Evolutionary conservation across 2,888 invertebrate species (phyloP).

Genomic region (Meliscaeva auricollis): DNA sequence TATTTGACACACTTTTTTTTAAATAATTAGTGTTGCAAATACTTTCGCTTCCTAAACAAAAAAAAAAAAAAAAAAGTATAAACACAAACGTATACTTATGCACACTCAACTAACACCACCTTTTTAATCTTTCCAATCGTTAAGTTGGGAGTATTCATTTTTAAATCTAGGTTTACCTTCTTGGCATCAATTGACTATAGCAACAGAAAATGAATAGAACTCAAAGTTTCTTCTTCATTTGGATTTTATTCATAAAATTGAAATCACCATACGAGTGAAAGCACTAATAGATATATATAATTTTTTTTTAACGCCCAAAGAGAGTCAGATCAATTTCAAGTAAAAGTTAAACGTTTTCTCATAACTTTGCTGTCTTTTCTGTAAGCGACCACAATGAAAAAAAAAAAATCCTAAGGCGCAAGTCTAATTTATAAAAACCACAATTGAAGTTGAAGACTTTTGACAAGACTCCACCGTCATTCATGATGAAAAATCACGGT

Average conservation of each 20-base stretch:
- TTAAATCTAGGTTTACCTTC: not conserved
- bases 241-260: not conserved
- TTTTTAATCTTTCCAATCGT: not conserved
- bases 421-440: slow-evolving; percentile 28
- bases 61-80: not conserved
- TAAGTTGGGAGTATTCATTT: not conserved
- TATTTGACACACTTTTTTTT: slow-evolving; percentile 7
- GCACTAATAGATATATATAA: not conserved
- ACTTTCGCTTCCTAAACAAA: slow-evolving; percentile 12
- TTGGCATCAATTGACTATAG: not conserved
- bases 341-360: slow-evolving; percentile 31
- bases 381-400: not conserved
- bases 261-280: slow-evolving; percentile 35
- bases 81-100: not conserved
- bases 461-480: slow-evolving; percentile 19
- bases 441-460: slow-evolving; percentile 34
- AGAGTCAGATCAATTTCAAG: slow-evolving; percentile 36
- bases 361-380: slow-evolving; percentile 12
- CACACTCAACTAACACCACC: not conserved
- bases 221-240: slow-evolving; percentile 6
- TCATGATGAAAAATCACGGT: slow-evolving; percentile 29
- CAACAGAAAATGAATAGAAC: not conserved
- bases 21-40: not conserved
- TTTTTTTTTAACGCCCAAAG: slow-evolving; percentile 15
- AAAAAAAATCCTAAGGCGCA: slow-evolving; percentile 2